Percentiles rank a stretch among this genome's conserved stretches.
phyloP scores from a whole-genome alignment of 2,797 vertebrate species.

The Acomys russatus region DNA sequence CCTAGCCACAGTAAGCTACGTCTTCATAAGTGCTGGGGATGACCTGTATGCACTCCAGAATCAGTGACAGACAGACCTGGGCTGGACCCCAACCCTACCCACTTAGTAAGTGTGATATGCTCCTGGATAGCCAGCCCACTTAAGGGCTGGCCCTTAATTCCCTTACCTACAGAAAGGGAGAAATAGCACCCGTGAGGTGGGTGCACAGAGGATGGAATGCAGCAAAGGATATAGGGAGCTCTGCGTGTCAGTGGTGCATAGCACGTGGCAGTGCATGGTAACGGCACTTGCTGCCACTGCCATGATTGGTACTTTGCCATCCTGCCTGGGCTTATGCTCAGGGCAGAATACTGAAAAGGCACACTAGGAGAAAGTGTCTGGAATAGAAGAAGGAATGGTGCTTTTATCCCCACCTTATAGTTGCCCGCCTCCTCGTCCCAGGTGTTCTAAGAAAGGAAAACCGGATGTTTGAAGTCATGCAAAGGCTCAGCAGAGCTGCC shows the following conservation, averaged over 20 bases:
- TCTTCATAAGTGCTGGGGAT: conserved; percentile 45
- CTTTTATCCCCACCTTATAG: neutral
- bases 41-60: conserved; percentile 16
- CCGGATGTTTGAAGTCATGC: conserved; percentile 17
- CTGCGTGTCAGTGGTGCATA: neutral
- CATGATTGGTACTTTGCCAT: neutral
- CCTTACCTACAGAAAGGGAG: neutral
- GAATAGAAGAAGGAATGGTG: conserved; percentile 1
- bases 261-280: neutral
- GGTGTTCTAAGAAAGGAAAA: conserved; percentile 41
- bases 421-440: neutral
- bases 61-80: neutral
- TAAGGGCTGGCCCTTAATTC: neutral
- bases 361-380: neutral
- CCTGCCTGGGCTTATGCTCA: neutral
- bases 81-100: conserved; percentile 35
- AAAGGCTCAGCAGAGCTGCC: neutral
- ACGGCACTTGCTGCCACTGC: neutral
- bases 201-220: neutral
- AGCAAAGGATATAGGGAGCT: neutral
- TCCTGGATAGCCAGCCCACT: neutral
- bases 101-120: neutral
- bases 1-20: no score
- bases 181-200: neutral
- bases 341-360: neutral